Percentiles rank a stretch among this genome's conserved stretches.
These are phyloP conservation scores for Campylomormyrus tamandua DNA, from an alignment of 2,113 vertebrate genomes.

Conservation along the genomic window DNA sequence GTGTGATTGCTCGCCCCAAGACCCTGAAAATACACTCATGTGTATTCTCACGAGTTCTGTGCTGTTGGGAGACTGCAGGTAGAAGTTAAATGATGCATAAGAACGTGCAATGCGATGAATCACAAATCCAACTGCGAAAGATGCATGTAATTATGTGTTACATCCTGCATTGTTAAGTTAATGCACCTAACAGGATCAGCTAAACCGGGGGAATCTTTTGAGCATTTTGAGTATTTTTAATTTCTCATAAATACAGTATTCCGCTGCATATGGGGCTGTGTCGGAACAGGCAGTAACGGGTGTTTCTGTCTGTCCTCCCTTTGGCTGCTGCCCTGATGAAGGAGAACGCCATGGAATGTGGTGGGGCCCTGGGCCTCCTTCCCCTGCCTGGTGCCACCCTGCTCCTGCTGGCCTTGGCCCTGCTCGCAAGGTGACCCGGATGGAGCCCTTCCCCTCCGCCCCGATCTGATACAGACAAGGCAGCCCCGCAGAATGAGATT, in stretches of 20 bases:
- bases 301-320: not conserved
- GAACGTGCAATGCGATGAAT: not conserved
- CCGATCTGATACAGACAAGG: conserved; percentile 54
- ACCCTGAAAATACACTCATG: not conserved
- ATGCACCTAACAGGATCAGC: not conserved
- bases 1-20: too few relatives aligned
- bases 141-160: not conserved
- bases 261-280: not conserved
- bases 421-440: conserved; percentile 81
- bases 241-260: not conserved
- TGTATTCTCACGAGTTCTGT: not conserved
- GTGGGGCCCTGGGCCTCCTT: conserved; percentile 52
- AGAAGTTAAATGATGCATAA: not conserved
- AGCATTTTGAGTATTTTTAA: not conserved
- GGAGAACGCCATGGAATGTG: conserved; percentile 75
- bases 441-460: conserved; percentile 45
- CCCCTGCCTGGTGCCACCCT: conserved; percentile 47
- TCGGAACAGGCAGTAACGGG: not conserved
- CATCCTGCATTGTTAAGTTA: not conserved
- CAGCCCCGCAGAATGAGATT: conserved; percentile 54
- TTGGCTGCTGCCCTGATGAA: conserved; percentile 32
- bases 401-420: conserved; percentile 48
- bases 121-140: not conserved
- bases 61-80: not conserved
- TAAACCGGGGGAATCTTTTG: not conserved